These are phyloP conservation scores for Scomber japonicus DNA, from an alignment of 2,113 vertebrate species.

Conservation along the genomic window DNA sequence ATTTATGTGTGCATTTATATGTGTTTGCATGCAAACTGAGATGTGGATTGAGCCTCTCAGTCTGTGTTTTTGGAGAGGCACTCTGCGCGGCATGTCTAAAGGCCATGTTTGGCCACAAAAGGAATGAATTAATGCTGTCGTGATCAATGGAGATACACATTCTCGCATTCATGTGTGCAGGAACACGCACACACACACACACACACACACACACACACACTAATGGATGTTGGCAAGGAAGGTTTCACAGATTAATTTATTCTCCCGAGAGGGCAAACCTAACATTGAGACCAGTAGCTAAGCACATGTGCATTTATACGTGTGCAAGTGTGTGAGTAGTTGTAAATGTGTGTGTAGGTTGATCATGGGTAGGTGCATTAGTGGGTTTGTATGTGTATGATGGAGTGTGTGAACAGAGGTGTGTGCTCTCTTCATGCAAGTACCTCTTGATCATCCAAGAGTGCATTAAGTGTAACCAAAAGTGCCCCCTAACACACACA, in stretches of 20 bases:
- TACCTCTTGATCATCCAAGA: slow-evolving; percentile 57
- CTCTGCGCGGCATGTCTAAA: slow-evolving; percentile 58
- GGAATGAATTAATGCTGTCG: slow-evolving; percentile 65
- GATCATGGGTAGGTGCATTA: slow-evolving; percentile 42
- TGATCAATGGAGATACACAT: slow-evolving; percentile 59
- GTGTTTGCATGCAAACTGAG: slow-evolving; percentile 28
- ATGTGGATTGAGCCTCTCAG: slow-evolving; percentile 57
- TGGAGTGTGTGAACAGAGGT: slow-evolving; percentile 23
- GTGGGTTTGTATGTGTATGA: slow-evolving; percentile 32
- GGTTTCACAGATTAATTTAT: slow-evolving; percentile 66
- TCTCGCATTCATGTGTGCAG: neutral
- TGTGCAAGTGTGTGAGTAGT: neutral
- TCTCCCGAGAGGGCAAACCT: slow-evolving; percentile 49
- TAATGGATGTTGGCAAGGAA: slow-evolving; percentile 33
- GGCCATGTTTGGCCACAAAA: slow-evolving; percentile 66
- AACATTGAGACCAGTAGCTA: slow-evolving; percentile 49
- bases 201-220: neutral
- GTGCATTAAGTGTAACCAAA: slow-evolving; percentile 61
- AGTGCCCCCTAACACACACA: slow-evolving; percentile 30
- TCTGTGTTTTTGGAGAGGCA: slow-evolving; percentile 63
- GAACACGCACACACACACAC: neutral
- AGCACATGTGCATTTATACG: slow-evolving; percentile 5
- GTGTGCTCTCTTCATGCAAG: slow-evolving; percentile 17
- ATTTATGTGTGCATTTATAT: neutral
- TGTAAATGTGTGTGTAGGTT: slow-evolving; percentile 34